Conservation (phyloP, 2,888 invertebrate genomes). For the Ctena decussata region DNA sequence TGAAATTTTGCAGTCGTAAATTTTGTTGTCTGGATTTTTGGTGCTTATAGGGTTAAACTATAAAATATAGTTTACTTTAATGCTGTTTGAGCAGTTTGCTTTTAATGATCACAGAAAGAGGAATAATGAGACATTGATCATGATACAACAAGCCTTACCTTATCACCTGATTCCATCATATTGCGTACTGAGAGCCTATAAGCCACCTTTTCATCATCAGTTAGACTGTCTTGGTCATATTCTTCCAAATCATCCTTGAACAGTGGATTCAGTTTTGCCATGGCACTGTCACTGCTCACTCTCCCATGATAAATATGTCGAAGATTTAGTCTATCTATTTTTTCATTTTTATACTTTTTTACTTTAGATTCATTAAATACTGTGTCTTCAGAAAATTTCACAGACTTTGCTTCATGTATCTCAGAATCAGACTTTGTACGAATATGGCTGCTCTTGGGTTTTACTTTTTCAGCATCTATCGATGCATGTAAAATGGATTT, state of each 20-base stretch:
- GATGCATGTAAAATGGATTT: constrained; percentile 66
- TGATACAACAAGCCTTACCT: no score
- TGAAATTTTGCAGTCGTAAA: no score
- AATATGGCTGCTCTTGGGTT: constrained; percentile 6
- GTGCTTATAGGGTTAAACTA: no score
- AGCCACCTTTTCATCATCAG: constrained; percentile 70
- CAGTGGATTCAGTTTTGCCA: constrained; percentile 72
- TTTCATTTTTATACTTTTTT: constrained; percentile 73
- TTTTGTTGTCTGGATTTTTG: no score
- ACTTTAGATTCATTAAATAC: constrained; percentile 76
- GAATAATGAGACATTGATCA: no score
- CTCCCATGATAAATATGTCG: constrained; percentile 69
- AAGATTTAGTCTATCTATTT: constrained; percentile 61
- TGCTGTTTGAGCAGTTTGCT: no score
- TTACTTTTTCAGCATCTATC: background rate
- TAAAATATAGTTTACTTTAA: no score
- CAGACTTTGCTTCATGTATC: constrained; percentile 71
- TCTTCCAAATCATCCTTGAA: constrained; percentile 66
- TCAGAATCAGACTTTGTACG: constrained; percentile 33
- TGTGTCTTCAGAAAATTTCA: constrained; percentile 77
- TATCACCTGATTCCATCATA: constrained; percentile 14
- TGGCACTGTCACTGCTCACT: constrained; percentile 60
- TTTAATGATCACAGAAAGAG: no score
- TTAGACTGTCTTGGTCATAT: constrained; percentile 53
- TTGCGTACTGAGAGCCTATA: constrained; percentile 51